phyloP scores from a whole-genome alignment of 2,113 vertebrate species.

The Alethe diademata region DNA sequence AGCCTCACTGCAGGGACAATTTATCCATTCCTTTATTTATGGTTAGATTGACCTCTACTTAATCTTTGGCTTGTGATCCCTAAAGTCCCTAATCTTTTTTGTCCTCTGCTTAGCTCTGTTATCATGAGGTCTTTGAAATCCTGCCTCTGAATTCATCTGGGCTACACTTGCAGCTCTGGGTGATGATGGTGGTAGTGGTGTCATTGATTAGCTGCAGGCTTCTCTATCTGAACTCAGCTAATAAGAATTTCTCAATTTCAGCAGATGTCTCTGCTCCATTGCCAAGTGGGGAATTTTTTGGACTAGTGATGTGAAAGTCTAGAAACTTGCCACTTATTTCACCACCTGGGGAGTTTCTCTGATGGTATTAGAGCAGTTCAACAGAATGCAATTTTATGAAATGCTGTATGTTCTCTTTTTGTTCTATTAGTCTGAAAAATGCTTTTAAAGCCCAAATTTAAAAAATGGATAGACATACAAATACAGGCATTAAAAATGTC shows the following conservation, averaged over 20 bases:
- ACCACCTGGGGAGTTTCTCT: slow-evolving; percentile 15
- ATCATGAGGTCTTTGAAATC: slow-evolving; percentile 1
- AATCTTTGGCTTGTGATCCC: not conserved
- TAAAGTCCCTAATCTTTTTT: not conserved
- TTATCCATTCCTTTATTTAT: not conserved
- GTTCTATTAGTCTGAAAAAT: not conserved
- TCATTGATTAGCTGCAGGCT: slow-evolving; percentile 63
- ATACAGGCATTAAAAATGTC: not conserved
- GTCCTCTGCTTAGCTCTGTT: slow-evolving; percentile 1
- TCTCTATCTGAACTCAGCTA: slow-evolving; percentile 62
- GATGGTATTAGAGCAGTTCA: not conserved
- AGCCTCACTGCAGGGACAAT: not conserved
- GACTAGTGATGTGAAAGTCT: slow-evolving; percentile 43
- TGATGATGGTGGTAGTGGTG: slow-evolving; percentile 53
- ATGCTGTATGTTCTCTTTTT: not conserved
- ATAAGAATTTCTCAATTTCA: slow-evolving; percentile 64
- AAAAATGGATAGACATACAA: not conserved
- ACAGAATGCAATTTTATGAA: not conserved
- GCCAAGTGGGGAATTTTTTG: slow-evolving; percentile 43
- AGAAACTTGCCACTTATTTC: slow-evolving; percentile 44
- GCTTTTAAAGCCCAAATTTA: not conserved
- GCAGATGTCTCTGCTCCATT: slow-evolving; percentile 47
- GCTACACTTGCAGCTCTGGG: slow-evolving; percentile 22
- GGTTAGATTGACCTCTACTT: not conserved
- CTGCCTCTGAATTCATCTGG: slow-evolving; percentile 12